phyloP scores from a whole-genome alignment of 2,113 vertebrate genomes.

The Callocephalon fimbriatum region DNA sequence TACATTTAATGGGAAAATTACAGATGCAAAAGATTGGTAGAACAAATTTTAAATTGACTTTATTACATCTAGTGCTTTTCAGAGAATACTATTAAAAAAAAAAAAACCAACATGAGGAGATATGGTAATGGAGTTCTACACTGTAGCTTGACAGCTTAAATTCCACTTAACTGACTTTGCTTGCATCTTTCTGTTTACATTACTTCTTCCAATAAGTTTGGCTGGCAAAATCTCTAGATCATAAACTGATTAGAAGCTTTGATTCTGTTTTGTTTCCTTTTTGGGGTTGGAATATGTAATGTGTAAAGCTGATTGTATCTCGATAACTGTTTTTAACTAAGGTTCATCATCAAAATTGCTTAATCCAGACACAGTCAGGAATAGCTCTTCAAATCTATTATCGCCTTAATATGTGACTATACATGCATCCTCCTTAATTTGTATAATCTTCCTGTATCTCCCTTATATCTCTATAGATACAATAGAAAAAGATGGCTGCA shows the following conservation, averaged over 20 bases:
- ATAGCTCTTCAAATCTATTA: conserved; percentile 29
- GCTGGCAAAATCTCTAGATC: conserved; percentile 49
- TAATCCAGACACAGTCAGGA: conserved; percentile 19
- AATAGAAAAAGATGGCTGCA: neutral
- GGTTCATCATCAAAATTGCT: conserved; percentile 30
- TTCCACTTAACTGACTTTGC: conserved; percentile 72
- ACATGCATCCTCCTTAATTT: conserved; percentile 22
- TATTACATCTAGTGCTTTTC: conserved; percentile 86
- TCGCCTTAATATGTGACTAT: conserved; percentile 11
- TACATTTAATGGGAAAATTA: conserved; percentile 90
- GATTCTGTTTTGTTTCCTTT: conserved; percentile 63
- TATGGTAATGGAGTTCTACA: conserved; percentile 78
- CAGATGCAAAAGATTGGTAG: conserved; percentile 90
- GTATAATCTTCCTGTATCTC: neutral
- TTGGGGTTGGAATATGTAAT: conserved; percentile 36
- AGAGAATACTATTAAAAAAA: conserved; percentile 81
- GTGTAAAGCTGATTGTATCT: conserved; percentile 21
- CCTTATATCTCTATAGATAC: neutral
- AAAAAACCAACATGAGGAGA: conserved; percentile 53
- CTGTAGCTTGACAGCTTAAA: conserved; percentile 74
- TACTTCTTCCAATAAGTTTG: conserved; percentile 66
- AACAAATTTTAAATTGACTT: conserved; percentile 90
- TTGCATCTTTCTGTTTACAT: conserved; percentile 62
- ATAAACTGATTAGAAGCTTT: conserved; percentile 65
- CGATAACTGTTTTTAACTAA: conserved; percentile 37